Evolutionary conservation across 2,797 vertebrate species (phyloP).

Genomic region (Xerus rutilus): DNA sequence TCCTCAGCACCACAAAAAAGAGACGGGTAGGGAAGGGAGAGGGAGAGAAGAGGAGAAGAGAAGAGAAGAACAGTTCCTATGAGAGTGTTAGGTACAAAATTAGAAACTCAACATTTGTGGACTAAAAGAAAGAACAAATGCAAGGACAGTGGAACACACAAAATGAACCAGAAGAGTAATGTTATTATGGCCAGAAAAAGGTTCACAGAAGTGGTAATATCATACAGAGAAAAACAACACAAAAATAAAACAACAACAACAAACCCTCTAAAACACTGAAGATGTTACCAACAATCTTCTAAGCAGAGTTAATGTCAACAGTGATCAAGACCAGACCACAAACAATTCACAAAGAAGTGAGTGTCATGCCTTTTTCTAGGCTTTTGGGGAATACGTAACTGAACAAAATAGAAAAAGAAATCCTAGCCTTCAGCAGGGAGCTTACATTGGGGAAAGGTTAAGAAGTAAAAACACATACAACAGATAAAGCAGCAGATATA

Average conservation of each 20-base stretch:
- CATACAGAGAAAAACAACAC: conserved; percentile 35
- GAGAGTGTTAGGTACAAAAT: not conserved
- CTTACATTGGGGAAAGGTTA: not conserved
- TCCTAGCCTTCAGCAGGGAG: not conserved
- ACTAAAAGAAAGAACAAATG: conserved; percentile 50
- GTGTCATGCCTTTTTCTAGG: conserved; percentile 22
- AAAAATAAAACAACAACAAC: conserved; percentile 37
- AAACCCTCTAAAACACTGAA: conserved; percentile 41
- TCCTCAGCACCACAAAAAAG: no score
- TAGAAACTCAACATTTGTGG: not conserved
- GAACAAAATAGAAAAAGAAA: conserved; percentile 53
- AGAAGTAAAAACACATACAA: not conserved
- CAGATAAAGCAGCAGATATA: not conserved
- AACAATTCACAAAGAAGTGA: conserved; percentile 37
- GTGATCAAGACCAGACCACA: conserved; percentile 25
- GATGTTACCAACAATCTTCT: not conserved
- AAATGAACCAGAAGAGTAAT: conserved; percentile 21
- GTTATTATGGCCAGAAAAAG: not conserved
- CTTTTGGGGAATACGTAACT: conserved; percentile 38
- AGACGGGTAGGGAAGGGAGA: no score
- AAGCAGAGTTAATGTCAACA: conserved; percentile 34
- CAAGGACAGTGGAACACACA: not conserved
- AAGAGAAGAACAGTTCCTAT: not conserved
- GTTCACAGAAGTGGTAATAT: not conserved
- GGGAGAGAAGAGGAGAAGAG: no score